These are phyloP conservation scores for Laticauda colubrina DNA, from an alignment of 2,113 vertebrate species.

Conservation along the genomic window DNA sequence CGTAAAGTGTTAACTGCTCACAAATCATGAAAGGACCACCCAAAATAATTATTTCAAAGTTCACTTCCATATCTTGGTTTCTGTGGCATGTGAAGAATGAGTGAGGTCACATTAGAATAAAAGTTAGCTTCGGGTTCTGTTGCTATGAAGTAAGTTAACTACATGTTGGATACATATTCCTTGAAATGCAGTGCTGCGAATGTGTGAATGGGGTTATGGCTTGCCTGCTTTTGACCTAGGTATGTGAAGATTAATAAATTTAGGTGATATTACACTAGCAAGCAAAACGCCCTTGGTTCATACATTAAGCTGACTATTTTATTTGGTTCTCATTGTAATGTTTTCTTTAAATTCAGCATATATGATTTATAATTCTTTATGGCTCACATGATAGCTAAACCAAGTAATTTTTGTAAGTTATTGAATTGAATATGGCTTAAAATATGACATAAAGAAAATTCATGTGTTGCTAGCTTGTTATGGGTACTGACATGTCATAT, in stretches of 20 bases:
- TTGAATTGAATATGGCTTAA: not conserved
- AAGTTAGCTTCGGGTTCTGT: not conserved
- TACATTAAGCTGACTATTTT: not conserved
- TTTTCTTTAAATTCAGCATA: not conserved
- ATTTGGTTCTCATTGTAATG: not conserved
- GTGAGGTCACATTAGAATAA: conserved; percentile 15
- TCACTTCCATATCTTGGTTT: conserved; percentile 52
- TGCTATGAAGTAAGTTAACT: not conserved
- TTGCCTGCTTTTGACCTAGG: conserved; percentile 4
- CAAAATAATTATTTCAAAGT: conserved; percentile 73
- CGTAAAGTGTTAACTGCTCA: conserved; percentile 74
- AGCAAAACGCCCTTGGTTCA: not conserved
- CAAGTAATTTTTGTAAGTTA: not conserved
- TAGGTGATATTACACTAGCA: not conserved
- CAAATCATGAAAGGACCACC: conserved; percentile 73
- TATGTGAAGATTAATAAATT: not conserved
- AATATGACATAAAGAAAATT: not conserved
- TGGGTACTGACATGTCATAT: not conserved
- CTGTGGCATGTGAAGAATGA: conserved; percentile 20
- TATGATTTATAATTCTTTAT: not conserved
- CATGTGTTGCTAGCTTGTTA: not conserved
- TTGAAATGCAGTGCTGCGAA: not conserved
- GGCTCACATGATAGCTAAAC: not conserved
- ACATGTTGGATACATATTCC: not conserved
- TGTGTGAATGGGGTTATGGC: not conserved